Evolutionary conservation across 1,140 invertebrate genomes (phyloP).

Genomic region (Hylaeus volcanicus): DNA sequence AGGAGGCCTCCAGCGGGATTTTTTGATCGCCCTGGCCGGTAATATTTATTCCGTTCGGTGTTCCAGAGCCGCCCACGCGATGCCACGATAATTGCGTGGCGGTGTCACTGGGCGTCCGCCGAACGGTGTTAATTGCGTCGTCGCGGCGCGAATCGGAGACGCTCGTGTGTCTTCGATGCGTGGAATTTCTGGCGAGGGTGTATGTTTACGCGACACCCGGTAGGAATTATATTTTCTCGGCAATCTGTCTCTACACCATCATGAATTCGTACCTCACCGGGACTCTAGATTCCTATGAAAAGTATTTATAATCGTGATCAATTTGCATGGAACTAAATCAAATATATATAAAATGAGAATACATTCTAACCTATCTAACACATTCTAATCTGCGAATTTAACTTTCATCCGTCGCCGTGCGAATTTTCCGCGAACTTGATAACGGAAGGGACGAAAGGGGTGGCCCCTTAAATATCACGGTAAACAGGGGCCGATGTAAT

Average conservation of each 20-base stretch:
- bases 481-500: conserved; percentile 70
- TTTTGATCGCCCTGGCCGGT: conserved; percentile 21
- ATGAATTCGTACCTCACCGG: no score
- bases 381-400: no score
- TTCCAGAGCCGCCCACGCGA: conserved; percentile 50
- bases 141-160: conserved; percentile 22
- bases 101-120: conserved; percentile 16
- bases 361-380: no score
- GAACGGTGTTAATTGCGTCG: conserved; percentile 54
- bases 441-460: conserved; percentile 11
- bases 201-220: conserved; percentile 41
- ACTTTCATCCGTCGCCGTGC: neutral
- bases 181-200: conserved; percentile 47
- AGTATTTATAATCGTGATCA: no score
- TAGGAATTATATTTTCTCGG: conserved; percentile 42
- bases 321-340: no score
- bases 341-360: neutral
- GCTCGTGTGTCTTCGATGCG: neutral
- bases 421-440: conserved; percentile 8
- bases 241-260: conserved; percentile 20
- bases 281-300: no score
- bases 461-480: conserved; percentile 70
- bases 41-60: conserved; percentile 54
- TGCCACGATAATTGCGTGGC: conserved; percentile 51
- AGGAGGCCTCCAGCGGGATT: conserved; percentile 53